phyloP scores from a whole-genome alignment of 2,113 vertebrate species.

The Grallaria varia region DNA sequence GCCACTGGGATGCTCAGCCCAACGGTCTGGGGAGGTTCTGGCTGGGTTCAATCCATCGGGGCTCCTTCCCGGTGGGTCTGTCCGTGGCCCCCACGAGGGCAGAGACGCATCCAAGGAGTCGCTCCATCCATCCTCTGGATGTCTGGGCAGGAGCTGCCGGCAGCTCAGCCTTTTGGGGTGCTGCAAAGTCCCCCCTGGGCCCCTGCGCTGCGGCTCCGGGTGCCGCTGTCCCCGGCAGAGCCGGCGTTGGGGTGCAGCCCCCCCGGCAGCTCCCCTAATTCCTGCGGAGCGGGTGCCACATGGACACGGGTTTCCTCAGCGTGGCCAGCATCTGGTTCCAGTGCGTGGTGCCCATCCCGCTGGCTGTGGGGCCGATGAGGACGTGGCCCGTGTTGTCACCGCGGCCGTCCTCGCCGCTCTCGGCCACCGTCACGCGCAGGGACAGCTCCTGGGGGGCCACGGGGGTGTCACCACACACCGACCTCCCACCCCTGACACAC shows the following conservation, averaged over 20 bases:
- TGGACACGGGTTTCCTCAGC: conserved; percentile 92
- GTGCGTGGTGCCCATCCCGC: conserved; percentile 95
- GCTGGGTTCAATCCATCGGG: not conserved
- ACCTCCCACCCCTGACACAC: fast-evolving
- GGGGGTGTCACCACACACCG: fast-evolving
- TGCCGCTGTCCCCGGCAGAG: not conserved
- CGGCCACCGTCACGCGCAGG: conserved; percentile 90
- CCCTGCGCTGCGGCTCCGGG: not conserved
- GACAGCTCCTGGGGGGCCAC: conserved; percentile 84
- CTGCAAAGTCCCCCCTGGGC: not conserved
- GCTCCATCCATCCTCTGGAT: fast-evolving
- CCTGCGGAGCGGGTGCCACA: conserved; percentile 93
- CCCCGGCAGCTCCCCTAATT: conserved; percentile 68
- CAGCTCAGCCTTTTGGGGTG: not conserved
- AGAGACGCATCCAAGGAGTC: fast-evolving
- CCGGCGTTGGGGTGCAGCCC: not conserved
- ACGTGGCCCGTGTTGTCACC: conserved; percentile 93
- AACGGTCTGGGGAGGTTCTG: fast-evolving
- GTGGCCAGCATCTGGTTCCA: conserved; percentile 99
- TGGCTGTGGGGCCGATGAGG: conserved; percentile 90
- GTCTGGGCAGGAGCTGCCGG: not conserved
- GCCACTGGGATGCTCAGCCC: fast-evolving
- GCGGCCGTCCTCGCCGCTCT: conserved; percentile 86
- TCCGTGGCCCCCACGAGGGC: fast-evolving
- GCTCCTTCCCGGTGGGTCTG: not conserved